Base-by-base conservation (phyloP, 2,888 invertebrate genomes). In the Diadegma fenestrale region DNA sequence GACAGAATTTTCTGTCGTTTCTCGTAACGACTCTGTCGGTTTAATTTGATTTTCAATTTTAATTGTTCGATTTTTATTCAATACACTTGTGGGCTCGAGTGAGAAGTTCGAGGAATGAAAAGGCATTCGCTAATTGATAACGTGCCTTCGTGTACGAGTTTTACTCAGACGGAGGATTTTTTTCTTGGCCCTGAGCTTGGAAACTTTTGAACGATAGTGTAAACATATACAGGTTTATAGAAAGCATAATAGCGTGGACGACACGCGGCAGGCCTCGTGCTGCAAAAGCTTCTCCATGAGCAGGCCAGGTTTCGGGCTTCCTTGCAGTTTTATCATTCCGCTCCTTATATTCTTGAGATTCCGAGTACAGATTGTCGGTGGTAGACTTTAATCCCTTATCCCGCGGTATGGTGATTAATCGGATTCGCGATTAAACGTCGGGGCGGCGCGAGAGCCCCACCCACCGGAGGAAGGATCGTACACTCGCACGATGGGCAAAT, bases 341-440 rank as follows among this genome's bases (percentile, higher is more conserved):
- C 82, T 88, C 79, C 84, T 87, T 86, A 86, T 86, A 86, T 86
- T 81, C 72, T 69, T 58, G 72, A 82, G 88, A 87, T 87, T 33
- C 80, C 84, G 77, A 66, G 84, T 26, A 37, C n/a, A 72, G 88
- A 88, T 88, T 87, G 80, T 68, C 51, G 48, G 64, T 78, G 84
- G 80, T 81, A 81, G 84, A 85, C 88, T 88, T 87, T 87, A 88
- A 88, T 88, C 84, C 88, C 83, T 88, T 88, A 88, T 88, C 88
- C 84, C 54, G 75, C 69, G 78, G 78, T 82, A 71, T 69, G 81
- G 88, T 88, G 88, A 88, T 88, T 88, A 88, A 88, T 88, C 82
- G 88, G 86, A 76, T 69, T 84, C 72, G 87, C 82, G 88, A 88
- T 88, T 87, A 87, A 84, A 84, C 77, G 81, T 72, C 77, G 77